Conservation (phyloP, 2,797 vertebrate species). For the Ispidina picta region DNA sequence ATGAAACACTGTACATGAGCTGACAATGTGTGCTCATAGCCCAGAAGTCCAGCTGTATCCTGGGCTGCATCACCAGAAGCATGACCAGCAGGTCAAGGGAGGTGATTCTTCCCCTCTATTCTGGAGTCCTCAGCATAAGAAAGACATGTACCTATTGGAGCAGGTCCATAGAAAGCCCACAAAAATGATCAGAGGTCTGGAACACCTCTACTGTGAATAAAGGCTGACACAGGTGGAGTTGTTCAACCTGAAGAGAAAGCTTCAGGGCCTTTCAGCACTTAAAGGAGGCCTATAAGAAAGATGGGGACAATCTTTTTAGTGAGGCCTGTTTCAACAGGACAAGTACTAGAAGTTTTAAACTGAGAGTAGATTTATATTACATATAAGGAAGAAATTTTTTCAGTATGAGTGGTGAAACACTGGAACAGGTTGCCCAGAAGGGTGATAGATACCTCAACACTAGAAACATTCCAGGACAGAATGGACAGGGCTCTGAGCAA, state of each 20-base stretch:
- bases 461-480: background rate
- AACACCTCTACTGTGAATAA: background rate
- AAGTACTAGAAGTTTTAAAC: background rate
- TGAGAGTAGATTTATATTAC: background rate
- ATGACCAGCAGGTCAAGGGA: background rate
- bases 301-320: background rate
- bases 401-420: background rate
- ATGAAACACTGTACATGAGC: background rate
- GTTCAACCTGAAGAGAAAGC: background rate
- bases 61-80: background rate
- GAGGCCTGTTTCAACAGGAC: background rate
- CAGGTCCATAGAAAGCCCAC: background rate
- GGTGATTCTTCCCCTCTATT: background rate
- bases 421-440: background rate
- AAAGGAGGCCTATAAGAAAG: background rate
- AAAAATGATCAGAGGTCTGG: background rate
- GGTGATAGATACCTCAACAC: background rate
- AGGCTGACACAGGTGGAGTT: background rate
- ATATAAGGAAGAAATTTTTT: background rate
- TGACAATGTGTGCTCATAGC: background rate
- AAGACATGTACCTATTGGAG: background rate
- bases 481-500: background rate
- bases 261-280: background rate
- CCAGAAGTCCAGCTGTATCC: background rate
- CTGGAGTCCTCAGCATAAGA: background rate